Percentiles rank a stretch among this genome's conserved stretches.
These are phyloP conservation scores for Chelonia mydas DNA, from an alignment of 2,797 vertebrate species.

Conservation along the genomic window DNA sequence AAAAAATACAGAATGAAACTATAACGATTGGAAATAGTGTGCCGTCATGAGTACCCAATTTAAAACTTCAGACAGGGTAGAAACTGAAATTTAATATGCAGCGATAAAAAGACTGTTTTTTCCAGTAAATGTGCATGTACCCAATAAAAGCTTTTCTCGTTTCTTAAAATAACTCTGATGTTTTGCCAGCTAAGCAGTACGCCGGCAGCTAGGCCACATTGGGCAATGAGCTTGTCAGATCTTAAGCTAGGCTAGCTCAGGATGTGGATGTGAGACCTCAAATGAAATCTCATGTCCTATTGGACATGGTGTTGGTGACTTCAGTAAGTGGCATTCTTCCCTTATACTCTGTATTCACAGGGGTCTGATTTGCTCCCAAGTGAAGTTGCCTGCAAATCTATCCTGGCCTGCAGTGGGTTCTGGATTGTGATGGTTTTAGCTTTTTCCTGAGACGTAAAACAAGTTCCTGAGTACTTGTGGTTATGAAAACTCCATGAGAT, in stretches of 20 bases:
- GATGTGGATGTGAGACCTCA: neutral
- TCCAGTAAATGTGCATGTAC: neutral
- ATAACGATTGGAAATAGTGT: neutral
- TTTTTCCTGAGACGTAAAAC: neutral
- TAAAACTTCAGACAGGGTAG: neutral
- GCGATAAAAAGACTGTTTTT: fast-evolving
- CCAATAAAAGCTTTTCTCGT: neutral
- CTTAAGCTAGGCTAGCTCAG: neutral
- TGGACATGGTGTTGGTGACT: neutral
- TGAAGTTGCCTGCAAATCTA: neutral
- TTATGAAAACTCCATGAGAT: neutral
- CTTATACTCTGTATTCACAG: neutral
- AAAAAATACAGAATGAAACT: neutral
- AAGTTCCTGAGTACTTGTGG: neutral
- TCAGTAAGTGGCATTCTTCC: neutral
- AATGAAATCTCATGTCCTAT: neutral
- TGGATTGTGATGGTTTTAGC: neutral
- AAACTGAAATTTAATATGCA: neutral
- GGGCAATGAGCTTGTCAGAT: neutral
- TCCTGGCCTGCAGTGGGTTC: neutral
- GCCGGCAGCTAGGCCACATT: neutral
- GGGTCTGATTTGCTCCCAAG: neutral
- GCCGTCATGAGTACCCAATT: neutral
- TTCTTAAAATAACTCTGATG: constrained; percentile 20
- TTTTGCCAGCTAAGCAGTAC: constrained; percentile 40